Conservation (phyloP, 2,113 vertebrate genomes). For the Dolichotis patagonum region DNA sequence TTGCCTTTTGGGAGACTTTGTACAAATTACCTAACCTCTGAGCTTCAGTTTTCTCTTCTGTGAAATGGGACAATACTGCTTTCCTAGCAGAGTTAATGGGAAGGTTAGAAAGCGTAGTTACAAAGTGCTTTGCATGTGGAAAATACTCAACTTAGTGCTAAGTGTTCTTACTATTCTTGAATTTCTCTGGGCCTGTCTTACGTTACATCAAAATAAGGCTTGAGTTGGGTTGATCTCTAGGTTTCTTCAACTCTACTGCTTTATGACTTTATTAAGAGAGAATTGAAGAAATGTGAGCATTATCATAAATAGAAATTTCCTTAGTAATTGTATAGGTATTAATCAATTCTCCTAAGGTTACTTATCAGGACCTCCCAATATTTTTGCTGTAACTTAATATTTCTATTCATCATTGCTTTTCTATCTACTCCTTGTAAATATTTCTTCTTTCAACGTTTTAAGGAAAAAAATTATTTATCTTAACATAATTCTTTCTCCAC, state of each 20-base stretch:
- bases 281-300: background rate
- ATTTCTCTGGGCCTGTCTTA: background rate
- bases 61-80: background rate
- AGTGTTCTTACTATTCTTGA: background rate
- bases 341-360: background rate
- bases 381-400: background rate
- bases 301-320: background rate
- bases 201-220: background rate
- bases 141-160: background rate
- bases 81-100: background rate
- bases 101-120: background rate
- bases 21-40: background rate
- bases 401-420: background rate
- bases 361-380: background rate
- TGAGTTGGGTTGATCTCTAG: background rate
- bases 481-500: background rate
- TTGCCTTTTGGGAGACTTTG: background rate
- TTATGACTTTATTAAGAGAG: background rate
- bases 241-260: background rate
- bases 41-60: constrained; percentile 5
- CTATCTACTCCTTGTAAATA: background rate
- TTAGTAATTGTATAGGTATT: background rate
- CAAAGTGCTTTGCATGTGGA: background rate
- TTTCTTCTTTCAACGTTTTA: background rate
- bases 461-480: constrained; percentile 35